A percentile compares a stretch with the other conserved stretches of the same genome.
phyloP scores from a whole-genome alignment of 2,113 vertebrate genomes.

The Pterocles burchelli region DNA sequence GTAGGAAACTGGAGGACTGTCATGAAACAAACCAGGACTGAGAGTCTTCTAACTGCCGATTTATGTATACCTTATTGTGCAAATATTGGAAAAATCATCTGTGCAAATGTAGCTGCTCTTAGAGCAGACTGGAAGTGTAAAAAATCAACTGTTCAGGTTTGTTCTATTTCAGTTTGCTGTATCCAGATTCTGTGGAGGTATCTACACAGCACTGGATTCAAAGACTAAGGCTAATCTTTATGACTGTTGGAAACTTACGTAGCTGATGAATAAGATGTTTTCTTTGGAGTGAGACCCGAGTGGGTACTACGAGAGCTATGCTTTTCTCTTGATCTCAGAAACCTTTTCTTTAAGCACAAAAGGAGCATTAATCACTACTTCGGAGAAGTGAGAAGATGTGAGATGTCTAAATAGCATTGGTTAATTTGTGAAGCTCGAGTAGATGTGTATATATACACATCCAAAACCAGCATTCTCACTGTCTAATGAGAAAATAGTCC shows the following conservation, averaged over 20 bases:
- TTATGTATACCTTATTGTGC: background rate
- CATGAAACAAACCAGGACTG: background rate
- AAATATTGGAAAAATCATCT: background rate
- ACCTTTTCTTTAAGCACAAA: background rate
- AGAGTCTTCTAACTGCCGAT: background rate
- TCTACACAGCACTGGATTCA: background rate
- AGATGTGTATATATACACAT: background rate
- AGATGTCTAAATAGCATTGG: background rate
- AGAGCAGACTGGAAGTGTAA: background rate
- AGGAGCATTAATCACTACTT: background rate
- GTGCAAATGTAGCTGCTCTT: background rate
- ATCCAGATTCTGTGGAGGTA: fast-evolving
- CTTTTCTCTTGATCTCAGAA: background rate
- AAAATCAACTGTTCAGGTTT: background rate
- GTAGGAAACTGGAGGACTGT: background rate
- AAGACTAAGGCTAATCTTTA: background rate
- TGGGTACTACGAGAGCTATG: background rate
- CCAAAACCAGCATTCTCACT: background rate
- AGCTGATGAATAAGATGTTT: background rate
- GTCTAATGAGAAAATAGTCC: background rate
- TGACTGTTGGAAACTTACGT: background rate
- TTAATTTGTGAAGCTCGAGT: background rate
- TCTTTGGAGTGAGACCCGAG: background rate
- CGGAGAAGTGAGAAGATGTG: background rate
- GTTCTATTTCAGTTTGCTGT: background rate